phyloP scores from a whole-genome alignment of 92 coral and sea anemone genomes.

The Phenganax subtilis region DNA sequence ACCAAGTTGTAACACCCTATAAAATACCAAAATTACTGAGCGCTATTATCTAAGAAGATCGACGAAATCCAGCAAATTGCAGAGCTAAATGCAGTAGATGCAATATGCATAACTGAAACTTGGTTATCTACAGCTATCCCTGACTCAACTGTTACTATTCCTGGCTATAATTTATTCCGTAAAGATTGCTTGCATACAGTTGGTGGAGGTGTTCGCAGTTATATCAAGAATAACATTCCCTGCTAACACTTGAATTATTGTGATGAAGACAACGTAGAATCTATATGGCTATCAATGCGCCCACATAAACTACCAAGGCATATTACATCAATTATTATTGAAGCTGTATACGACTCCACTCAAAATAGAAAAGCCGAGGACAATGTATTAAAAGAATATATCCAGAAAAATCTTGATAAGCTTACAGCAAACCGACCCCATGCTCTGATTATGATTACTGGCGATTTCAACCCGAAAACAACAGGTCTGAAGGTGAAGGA shows the following conservation, averaged over 20 bases:
- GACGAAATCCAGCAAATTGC: too few species aligned
- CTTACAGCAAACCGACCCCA: constrained; percentile 32
- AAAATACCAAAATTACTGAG: too few species aligned
- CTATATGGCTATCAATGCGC: neutral
- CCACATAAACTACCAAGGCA: neutral
- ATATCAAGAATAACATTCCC: neutral
- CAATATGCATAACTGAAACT: too few species aligned
- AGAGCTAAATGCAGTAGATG: too few species aligned
- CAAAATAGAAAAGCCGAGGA: neutral
- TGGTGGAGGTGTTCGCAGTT: neutral
- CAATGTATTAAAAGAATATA: constrained; percentile 10
- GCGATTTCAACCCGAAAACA: neutral
- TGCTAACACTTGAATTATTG: neutral
- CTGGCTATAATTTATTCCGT: too few species aligned
- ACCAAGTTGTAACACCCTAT: too few species aligned
- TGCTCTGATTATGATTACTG: constrained; percentile 23
- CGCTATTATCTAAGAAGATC: too few species aligned
- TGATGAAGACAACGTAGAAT: neutral
- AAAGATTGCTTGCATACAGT: neutral
- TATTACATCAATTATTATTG: neutral
- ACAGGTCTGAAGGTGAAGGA: constrained; percentile 35
- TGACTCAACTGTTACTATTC: too few species aligned
- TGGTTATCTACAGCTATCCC: too few species aligned
- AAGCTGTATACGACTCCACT: neutral
- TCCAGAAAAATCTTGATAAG: neutral